These are phyloP conservation scores for Drosophila pseudoobscura DNA, from an alignment of 1,140 invertebrate species.

Conservation along the genomic window DNA sequence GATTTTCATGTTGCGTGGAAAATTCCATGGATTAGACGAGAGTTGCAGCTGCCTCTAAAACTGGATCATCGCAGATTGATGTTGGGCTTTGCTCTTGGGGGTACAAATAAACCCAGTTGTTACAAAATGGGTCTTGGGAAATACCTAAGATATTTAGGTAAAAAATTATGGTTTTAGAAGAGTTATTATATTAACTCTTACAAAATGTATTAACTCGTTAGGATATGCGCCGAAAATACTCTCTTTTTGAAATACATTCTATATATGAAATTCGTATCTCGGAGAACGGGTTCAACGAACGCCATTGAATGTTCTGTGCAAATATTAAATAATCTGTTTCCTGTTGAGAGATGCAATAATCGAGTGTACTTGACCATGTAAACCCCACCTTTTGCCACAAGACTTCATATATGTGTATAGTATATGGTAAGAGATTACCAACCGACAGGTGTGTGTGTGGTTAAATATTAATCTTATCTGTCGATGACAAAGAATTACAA, in stretches of 20 bases:
- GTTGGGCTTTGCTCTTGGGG: not conserved
- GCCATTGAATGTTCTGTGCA: constrained; percentile 13
- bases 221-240: too few species aligned
- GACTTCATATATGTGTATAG: not conserved
- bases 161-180: too few species aligned
- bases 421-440: constrained; percentile 1
- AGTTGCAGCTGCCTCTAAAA: not conserved
- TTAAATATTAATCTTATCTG: constrained; percentile 29
- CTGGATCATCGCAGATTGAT: not conserved
- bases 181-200: too few species aligned
- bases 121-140: too few species aligned
- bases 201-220: too few species aligned
- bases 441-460: constrained; percentile 2
- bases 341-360: not conserved
- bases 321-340: not conserved
- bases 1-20: constrained; percentile 65
- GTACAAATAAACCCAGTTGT: too few species aligned
- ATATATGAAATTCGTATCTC: too few species aligned
- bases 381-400: not conserved
- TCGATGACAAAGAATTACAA: constrained; percentile 18
- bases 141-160: too few species aligned
- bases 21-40: constrained; percentile 47
- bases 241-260: too few species aligned
- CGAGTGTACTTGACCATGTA: constrained; percentile 21
- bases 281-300: constrained; percentile 25